A percentile compares a stretch with the other conserved stretches of the same genome.
Evolutionary conservation across 2,113 vertebrate genomes (phyloP).

Genomic region (Collichthys lucidus): DNA sequence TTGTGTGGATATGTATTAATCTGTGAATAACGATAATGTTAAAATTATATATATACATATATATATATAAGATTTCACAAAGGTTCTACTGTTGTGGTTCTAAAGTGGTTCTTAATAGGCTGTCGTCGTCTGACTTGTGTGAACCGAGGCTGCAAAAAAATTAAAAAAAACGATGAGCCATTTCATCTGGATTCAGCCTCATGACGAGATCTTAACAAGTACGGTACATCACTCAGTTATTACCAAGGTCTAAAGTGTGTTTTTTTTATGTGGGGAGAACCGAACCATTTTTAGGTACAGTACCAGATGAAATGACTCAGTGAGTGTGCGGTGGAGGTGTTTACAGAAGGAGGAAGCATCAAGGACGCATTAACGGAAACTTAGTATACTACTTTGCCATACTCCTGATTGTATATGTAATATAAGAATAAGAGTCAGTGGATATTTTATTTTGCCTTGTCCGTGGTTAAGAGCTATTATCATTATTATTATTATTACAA

Average conservation of each 20-base stretch:
- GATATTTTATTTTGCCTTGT: constrained; percentile 70
- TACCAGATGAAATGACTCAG: constrained; percentile 38
- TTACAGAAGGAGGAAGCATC: constrained; percentile 63
- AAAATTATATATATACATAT: constrained; percentile 24
- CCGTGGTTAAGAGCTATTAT: constrained; percentile 69
- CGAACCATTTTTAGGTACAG: constrained; percentile 12
- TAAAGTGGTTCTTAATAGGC: constrained; percentile 70
- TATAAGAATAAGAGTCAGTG: constrained; percentile 47
- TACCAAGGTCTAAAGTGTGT: not conserved
- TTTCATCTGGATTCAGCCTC: constrained; percentile 42
- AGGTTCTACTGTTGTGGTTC: constrained; percentile 67
- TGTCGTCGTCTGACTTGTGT: constrained; percentile 58
- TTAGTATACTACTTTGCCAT: constrained; percentile 60
- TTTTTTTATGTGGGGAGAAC: constrained; percentile 4
- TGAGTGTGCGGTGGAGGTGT: constrained; percentile 30
- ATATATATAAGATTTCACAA: constrained; percentile 38
- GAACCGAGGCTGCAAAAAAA: constrained; percentile 47
- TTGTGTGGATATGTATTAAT: constrained; percentile 75
- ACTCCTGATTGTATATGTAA: constrained; percentile 71
- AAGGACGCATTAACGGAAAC: constrained; percentile 37
- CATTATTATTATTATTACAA: constrained; percentile 41
- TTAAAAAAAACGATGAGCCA: constrained; percentile 17
- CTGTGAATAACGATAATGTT: constrained; percentile 65
- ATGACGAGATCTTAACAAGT: not conserved
- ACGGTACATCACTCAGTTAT: not conserved